Evolutionary conservation across 92 coral and sea anemone species (phyloP), one percentile per base, ranked within the genome.

Genomic region (Scolanthus callimorphus): DNA sequence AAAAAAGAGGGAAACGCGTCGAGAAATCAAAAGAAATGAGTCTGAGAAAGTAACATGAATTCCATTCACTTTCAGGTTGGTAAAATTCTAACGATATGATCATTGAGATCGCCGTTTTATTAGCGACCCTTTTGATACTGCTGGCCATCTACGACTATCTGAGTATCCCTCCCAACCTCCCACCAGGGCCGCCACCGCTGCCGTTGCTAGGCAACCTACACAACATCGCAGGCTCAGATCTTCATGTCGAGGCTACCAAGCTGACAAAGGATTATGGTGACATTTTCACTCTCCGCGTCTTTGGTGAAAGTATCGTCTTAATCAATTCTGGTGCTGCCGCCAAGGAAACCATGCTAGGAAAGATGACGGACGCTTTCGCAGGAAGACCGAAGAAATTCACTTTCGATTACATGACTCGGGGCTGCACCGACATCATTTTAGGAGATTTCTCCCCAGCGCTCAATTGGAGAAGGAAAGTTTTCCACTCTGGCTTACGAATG

Each of bases 401-500:
- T 1, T 68, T 71, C 20, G 73, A 61, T 30, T 65, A 71, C 49
- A 11, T 77, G 19, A 77, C 90, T 3, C 69, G 90, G 1, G 67
- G 73, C 8, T 39, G 60, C 51, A 64, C 65, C 27, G 69, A 77
- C 28, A 83, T 83, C 46, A 64, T 83, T 21, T 4, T 11, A 6
- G 12, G 52, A 4, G 91, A 84, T 77, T 63, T 60, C 56, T 72
- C 69, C 38, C 79, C 71, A 15, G 30, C 70, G 20, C 55, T 84
- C 58, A 34, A 70, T 17, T 29, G 41, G 27, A 77, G 44, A 12
- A 66, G 91, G 38, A 84, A 84, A 56, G 67, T 84, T 20, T 67
- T 74, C 0, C 86, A 79, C 69, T 51, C 79, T 3, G 91, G 82
- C 20, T 64, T 84, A 41, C 91, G 86, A 63, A 66, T 79, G 86